Evolutionary conservation across 1,140 invertebrate species (phyloP), one percentile per base, ranked within the genome.

Genomic region (Nymphalis io): DNA sequence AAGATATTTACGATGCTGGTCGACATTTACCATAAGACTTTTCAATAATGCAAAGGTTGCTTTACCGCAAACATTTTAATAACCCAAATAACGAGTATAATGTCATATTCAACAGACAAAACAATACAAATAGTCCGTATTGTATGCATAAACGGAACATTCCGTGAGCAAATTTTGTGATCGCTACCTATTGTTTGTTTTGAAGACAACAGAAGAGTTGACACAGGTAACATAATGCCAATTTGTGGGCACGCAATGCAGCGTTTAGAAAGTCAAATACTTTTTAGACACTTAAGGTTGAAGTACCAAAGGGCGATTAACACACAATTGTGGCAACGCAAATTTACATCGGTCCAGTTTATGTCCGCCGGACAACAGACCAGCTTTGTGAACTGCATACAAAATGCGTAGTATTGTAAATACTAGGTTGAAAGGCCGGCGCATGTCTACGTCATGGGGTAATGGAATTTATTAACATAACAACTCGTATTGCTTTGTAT

Each of bases 301-400:
- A 64, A 62, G 59, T 60, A 55, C 61, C 46, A 67, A 70, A 74
- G 67, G 42, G 71, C 72, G 71, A 79, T 81, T 79, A 81, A 71
- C 79, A 81, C 79, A 81, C 76, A 79, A 79, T 81, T 76, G 74
- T 73, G 60, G 68, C 58, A 38, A 74, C 68, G 73, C 70, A 76
- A 78, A 76, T 76, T 68, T 68, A 72, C 71, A 68, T 75, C 70
- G 73, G 65, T 73, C 67, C 63, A 78, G 58, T 75, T 75, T 75
- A 73, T 73, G 71, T 73, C 44, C 57, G 46, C 62, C 60, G 58
- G 61, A 73, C 73, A 75, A 71, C 70, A 68, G 67, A 70, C 70
- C 63, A 64, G 75, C 67, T 69, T 38, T 55, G 61, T 66, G 69
- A 46, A 60, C 73, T 60, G 73, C 70, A 78, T 78, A 78, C 76